These are phyloP conservation scores for Rhyacophila evoluta DNA, from an alignment of 2,888 invertebrate genomes.

Conservation along the genomic window DNA sequence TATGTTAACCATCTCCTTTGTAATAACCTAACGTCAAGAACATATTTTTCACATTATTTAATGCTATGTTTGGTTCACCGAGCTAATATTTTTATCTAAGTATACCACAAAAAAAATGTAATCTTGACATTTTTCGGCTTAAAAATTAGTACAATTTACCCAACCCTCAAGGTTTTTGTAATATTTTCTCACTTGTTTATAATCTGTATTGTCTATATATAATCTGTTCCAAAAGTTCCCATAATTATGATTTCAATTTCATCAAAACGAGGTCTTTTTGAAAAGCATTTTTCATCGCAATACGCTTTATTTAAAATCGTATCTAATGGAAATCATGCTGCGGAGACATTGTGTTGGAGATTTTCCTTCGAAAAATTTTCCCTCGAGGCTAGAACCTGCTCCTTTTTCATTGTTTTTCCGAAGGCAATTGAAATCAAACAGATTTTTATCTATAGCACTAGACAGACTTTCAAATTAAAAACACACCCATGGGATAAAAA, in stretches of 20 bases:
- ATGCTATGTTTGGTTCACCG: too few species aligned
- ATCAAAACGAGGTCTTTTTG: background rate
- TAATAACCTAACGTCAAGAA: too few species aligned
- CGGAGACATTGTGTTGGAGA: background rate
- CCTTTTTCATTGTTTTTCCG: background rate
- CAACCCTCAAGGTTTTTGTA: background rate
- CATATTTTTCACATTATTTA: too few species aligned
- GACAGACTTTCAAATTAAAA: background rate
- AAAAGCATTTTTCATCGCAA: background rate
- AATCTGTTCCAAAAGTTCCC: background rate
- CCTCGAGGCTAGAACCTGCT: background rate
- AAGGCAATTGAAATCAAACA: conserved; percentile 7
- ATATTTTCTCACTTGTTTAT: background rate
- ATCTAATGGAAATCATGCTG: conserved; percentile 7
- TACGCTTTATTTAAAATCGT: conserved; percentile 17
- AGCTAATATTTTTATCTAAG: too few species aligned
- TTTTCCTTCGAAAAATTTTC: background rate
- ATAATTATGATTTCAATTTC: conserved; percentile 1
- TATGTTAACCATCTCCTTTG: too few species aligned
- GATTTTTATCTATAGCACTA: background rate
- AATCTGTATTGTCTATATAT: background rate
- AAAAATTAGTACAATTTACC: background rate
- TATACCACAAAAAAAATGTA: too few species aligned
- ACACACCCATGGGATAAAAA: too few species aligned
- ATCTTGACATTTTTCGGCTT: background rate